Evolutionary conservation across 1,140 invertebrate species (phyloP).

Genomic region (Platyura marginata): DNA sequence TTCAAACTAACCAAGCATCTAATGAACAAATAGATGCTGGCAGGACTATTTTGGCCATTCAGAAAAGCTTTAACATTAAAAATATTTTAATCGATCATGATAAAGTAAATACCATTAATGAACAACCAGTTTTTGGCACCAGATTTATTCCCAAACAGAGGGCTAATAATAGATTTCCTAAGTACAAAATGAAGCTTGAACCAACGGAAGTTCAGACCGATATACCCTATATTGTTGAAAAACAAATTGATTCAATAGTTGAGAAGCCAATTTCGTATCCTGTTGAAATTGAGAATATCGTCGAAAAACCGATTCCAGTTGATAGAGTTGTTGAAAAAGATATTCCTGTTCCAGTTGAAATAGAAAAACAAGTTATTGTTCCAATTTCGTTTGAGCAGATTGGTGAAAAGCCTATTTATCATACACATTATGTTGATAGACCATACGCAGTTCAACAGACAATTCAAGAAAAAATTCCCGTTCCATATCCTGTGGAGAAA

Average conservation of each 20-base stretch:
- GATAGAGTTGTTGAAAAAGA: constrained; percentile 13
- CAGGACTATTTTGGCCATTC: constrained; percentile 33
- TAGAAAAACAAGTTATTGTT: constrained; percentile 23
- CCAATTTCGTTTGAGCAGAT: constrained; percentile 11
- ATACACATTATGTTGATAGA: constrained; percentile 1
- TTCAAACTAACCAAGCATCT: constrained; percentile 7
- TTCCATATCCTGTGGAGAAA: background rate
- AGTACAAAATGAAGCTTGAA: background rate
- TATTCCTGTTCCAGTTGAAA: constrained; percentile 12
- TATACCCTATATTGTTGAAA: background rate
- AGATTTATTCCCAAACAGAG: background rate
- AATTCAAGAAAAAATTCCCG: background rate
- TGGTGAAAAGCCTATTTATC: constrained; percentile 2
- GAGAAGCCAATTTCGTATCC: constrained; percentile 25
- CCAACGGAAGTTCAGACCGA: background rate
- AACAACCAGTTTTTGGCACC: constrained; percentile 14
- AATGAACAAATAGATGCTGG: constrained; percentile 17
- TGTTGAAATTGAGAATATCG: constrained; percentile 17
- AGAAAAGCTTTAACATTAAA: constrained; percentile 31
- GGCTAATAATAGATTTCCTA: too few relatives aligned
- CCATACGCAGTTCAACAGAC: background rate
- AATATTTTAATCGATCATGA: constrained; percentile 17
- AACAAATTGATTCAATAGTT: constrained; percentile 5
- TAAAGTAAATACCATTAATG: constrained; percentile 16
- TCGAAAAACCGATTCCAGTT: constrained; percentile 21